phyloP scores from a whole-genome alignment of 2,797 vertebrate species.

The Gymnocypris eckloni region DNA sequence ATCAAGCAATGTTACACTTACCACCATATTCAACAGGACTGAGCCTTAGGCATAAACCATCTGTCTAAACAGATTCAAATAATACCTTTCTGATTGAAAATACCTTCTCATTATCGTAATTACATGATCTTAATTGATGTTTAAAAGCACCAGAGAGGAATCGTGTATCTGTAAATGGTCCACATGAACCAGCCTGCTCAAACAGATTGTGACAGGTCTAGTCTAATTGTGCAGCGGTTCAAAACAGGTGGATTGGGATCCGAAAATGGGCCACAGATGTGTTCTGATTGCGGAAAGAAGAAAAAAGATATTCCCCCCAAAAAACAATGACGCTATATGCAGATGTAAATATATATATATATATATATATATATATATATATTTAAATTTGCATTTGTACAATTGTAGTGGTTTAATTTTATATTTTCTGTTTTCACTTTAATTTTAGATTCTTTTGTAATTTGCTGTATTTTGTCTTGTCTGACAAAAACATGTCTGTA shows the following conservation, averaged over 20 bases:
- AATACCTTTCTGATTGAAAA: conserved; percentile 20
- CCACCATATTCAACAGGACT: conserved; percentile 7
- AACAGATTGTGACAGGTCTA: conserved; percentile 1
- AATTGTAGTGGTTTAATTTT: neutral
- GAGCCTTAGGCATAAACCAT: conserved; percentile 31
- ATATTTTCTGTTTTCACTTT: neutral
- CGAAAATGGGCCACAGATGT: neutral
- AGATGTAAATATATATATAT: neutral
- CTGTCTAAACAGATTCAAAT: conserved; percentile 9
- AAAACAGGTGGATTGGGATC: conserved; percentile 7
- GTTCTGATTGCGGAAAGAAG: neutral
- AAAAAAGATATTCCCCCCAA: too few species aligned
- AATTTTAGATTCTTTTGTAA: neutral
- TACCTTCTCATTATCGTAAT: conserved; percentile 12
- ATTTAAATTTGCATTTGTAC: too few species aligned
- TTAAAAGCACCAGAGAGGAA: conserved; percentile 20
- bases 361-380: neutral
- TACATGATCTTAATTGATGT: conserved; percentile 33
- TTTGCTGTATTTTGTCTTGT: neutral
- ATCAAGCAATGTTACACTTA: neutral
- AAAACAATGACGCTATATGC: neutral
- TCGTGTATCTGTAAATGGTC: conserved; percentile 17
- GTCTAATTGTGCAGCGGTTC: neutral
- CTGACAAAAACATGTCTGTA: neutral
- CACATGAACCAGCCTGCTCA: conserved; percentile 14